Evolutionary conservation across 2,113 vertebrate species (phyloP), one percentile per base, ranked within the genome.

Genomic region (Brienomyrus brachyistius): DNA sequence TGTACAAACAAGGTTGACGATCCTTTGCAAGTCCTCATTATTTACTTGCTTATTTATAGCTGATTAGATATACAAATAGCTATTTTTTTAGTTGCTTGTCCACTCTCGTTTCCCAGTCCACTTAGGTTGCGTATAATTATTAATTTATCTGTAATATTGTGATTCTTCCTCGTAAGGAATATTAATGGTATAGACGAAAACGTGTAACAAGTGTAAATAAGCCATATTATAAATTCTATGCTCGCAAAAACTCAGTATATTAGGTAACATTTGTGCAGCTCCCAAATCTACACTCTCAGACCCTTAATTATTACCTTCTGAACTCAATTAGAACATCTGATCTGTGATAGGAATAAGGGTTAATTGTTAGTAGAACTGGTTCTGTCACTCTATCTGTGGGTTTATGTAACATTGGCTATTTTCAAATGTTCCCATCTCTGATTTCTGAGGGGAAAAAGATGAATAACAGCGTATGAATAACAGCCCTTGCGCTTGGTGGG

Each of bases 401-500:
- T 80, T 80, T 35, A 80, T 80, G 74, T 80, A 80, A 80, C 74
- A 43, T 80, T 35, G 21, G 35, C 35, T 80, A 80, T 80, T 80
- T 80, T 80, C 31, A 80, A 80, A 43, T 80, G 74, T 80, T 80
- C 74, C 35, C 74, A 80, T 80, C 74, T 80, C 74, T 80, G 74
- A 80, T 80, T 80, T 80, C 74, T 80, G 74, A 15, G 35, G 35
- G 35, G 35, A 80, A 80, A 40, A 80, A 43, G 15, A 35, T 80
- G 15, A 80, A 80, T 80, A 80, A 40, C 15, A 80, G 74, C 35
- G 17, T 43, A 70, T 70, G 62, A 70, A 70, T 70, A 70, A 31
- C 3, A 11, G 9, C n/a, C 62, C 62, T 13, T 4, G 62, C n/a
- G n/a, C 62, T 31, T 10, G 10, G n/a, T 70, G 62, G 62, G 11